These are phyloP conservation scores for Mycalesis mineus DNA, from an alignment of 2,888 invertebrate species.

Conservation along the genomic window DNA sequence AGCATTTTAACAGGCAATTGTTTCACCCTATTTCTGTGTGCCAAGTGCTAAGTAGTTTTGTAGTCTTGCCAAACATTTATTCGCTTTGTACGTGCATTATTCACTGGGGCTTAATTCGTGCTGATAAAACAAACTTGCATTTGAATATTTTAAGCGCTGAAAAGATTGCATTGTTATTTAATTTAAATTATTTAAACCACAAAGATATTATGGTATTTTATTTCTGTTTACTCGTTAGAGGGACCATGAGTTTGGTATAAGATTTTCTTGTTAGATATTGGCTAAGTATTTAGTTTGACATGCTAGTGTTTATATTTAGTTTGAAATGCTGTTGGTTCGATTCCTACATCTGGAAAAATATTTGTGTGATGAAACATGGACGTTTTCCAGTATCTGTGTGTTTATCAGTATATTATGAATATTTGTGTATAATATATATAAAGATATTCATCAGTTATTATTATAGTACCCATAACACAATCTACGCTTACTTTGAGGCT, in stretches of 20 bases:
- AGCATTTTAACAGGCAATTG: constrained; percentile 32
- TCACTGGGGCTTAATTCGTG: constrained; percentile 12
- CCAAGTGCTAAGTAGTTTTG: constrained; percentile 35
- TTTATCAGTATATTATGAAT: too few species aligned
- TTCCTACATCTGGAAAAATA: too few species aligned
- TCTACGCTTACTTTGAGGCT: too few species aligned
- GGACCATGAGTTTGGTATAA: too few species aligned
- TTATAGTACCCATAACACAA: too few species aligned
- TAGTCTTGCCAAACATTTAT: constrained; percentile 32
- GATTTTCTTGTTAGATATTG: not conserved
- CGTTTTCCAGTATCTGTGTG: too few species aligned
- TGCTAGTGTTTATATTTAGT: too few species aligned
- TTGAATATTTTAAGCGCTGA: constrained; percentile 1
- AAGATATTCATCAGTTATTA: too few species aligned
- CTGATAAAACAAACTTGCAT: constrained; percentile 11
- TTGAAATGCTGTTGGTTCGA: too few species aligned
- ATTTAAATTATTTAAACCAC: not conserved
- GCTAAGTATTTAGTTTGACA: not conserved
- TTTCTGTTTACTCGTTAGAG: not conserved
- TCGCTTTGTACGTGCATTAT: constrained; percentile 24
- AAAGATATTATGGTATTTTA: too few species aligned
- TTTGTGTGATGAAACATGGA: too few species aligned
- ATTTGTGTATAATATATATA: too few species aligned
- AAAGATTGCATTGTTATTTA: not conserved
- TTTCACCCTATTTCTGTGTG: constrained; percentile 25